These are phyloP conservation scores for Callosobruchus maculatus DNA, from an alignment of 2,888 invertebrate species.

Conservation along the genomic window DNA sequence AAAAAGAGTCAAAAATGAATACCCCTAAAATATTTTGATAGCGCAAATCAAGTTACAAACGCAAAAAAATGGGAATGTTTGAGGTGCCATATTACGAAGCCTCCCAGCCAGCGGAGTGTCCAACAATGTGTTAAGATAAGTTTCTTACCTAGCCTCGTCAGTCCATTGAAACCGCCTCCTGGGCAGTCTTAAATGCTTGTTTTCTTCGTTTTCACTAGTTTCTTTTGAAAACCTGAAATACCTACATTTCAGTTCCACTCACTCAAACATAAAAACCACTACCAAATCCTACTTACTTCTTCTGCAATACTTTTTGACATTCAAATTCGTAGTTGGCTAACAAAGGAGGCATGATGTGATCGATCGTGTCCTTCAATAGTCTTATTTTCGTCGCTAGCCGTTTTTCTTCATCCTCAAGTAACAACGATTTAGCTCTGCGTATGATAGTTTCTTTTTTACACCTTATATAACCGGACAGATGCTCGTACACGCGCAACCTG, in stretches of 20 bases:
- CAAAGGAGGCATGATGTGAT: constrained; percentile 69
- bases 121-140: too few species aligned
- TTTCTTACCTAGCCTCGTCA: constrained; percentile 56
- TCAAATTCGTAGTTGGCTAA: constrained; percentile 71
- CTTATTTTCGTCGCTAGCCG: constrained; percentile 43
- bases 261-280: too few species aligned
- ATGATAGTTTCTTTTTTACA: constrained; percentile 53
- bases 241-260: too few species aligned
- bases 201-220: constrained; percentile 47
- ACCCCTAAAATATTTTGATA: too few species aligned
- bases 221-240: constrained; percentile 40
- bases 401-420: constrained; percentile 51
- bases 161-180: constrained; percentile 74
- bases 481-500: constrained; percentile 52
- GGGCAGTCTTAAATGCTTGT: constrained; percentile 59
- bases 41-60: too few species aligned
- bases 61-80: too few species aligned
- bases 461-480: constrained; percentile 51
- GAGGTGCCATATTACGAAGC: too few species aligned
- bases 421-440: constrained; percentile 51
- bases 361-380: constrained; percentile 70
- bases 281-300: constrained; percentile 61
- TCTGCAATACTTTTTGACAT: constrained; percentile 61
- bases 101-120: too few species aligned
- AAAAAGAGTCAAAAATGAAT: too few species aligned